Evolutionary conservation across 2,888 invertebrate genomes (phyloP), one percentile per base, ranked within the genome.

Genomic region (Rhimphoctona megacephalus): DNA sequence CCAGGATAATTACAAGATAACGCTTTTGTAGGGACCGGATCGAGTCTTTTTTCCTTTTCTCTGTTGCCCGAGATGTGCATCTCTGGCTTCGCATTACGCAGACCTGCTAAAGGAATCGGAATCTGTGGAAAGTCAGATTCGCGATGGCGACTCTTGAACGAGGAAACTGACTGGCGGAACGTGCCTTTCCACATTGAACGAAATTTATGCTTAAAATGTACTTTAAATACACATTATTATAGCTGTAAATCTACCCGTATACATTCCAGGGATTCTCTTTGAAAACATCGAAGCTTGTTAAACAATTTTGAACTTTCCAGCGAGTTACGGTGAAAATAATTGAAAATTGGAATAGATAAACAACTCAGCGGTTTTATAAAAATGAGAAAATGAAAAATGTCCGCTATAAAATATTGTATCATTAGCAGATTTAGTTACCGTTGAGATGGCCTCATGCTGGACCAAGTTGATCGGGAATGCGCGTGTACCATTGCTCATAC

Each of bases 401-500:
- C 1, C 17, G 36, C n/a, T 3, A 14, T 14, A 19, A 61, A 39
- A 61, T 33, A 43, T 43, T 1, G 25, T 52, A 6, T 30, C 19
- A 76, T 64, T 61, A 61, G 46, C 3, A 33, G 46, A 19, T 36
- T 69, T 69, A 54, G 54, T 52, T 70, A 72, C 22, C 22, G 22
- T 25, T 70, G 61, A 49, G 33, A 72, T 46, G 43, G 46, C 43
- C 70, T 57, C 69, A 61, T 49, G 49, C 57, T 54, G 69, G 78
- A 69, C 81, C 64, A 33, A 49, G 52, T 46, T 54, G 67, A 73
- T 22, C 67, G 86, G 64, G 81, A 86, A 83, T 86, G 70, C 83
- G 81, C 83, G 73, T 81, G 81, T 78, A 86, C 83, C 83, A 79
- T 70, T 81, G 73, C 36, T 76, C 86, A 72, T 80, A 83, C 83